Evolutionary conservation across 2,888 invertebrate species (phyloP), one percentile per base, ranked within the genome.

Genomic region (Acrobasis consociella): DNA sequence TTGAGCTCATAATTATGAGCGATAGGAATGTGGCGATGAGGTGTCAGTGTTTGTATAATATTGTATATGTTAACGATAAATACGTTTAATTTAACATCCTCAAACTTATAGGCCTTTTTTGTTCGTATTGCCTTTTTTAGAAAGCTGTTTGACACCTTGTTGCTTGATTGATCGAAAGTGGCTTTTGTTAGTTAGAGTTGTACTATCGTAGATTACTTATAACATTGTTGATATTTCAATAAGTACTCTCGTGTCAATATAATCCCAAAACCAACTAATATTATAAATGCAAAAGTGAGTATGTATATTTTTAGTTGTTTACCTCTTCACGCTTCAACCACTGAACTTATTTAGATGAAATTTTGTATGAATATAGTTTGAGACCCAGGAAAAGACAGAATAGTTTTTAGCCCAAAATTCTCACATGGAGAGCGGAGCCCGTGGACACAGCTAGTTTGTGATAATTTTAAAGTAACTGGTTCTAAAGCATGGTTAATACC

Each of bases 1-100:
- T 56, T 56, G 56, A 56, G 56, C 56, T 56, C 56, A 56, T 56
- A 56, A 56, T 56, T 56, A 56, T 56, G 56, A 56, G 56, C 56
- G 56, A 56, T 56, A 13, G 56, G 56, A 56, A 42, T 42, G 39
- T 16, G 39, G 56, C 39, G 56, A 56, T 56, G 56, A 56, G 22
- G 56, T 56, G 56, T 56, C 56, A 56, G 55, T 42, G 56, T 56
- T 56, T 56, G 56, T 56, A 56, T 56, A 42, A 56, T 22, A 17
- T 56, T 56, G 56, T 56, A 42, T 56, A 56, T 42, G 55, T 56
- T 56, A 17, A 42, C 42, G 17, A 39, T 56, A 56, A 42, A 42
- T 56, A 56, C 42, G 31, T 52, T 31, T 31, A 56, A 56, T 56
- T 17, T 46, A 46, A 46, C 46, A 46, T 13, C 46, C 46, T 46